These are phyloP conservation scores for Tenthredo scrophulariae DNA, from an alignment of 2,888 invertebrate genomes.

Conservation along the genomic window DNA sequence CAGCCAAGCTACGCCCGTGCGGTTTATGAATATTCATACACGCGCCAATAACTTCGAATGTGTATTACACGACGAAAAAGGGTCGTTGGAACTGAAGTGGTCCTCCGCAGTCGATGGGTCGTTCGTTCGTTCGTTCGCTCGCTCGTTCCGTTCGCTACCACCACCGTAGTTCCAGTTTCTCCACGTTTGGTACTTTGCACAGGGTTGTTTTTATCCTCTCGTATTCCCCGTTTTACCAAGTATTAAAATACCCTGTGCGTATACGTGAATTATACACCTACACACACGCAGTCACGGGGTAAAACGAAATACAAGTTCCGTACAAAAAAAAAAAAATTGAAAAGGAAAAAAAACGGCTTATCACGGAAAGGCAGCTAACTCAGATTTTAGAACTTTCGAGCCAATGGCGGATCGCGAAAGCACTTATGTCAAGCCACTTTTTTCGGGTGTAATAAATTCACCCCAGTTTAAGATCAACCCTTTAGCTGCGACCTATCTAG, in stretches of 20 bases:
- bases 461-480: neutral
- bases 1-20: neutral
- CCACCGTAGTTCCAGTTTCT: neutral
- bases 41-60: constrained; percentile 77
- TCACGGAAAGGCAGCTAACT: neutral
- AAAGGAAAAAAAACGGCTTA: neutral
- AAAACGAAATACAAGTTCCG: neutral
- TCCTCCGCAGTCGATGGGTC: constrained; percentile 60
- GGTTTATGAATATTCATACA: constrained; percentile 75
- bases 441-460: neutral
- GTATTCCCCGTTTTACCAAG: neutral
- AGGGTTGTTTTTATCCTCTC: neutral
- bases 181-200: neutral
- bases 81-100: constrained; percentile 76
- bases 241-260: neutral
- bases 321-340: neutral
- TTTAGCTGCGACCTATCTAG: neutral
- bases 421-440: neutral
- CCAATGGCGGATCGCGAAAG: neutral
- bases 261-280: neutral
- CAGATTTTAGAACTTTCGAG: constrained; percentile 4
- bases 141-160: neutral
- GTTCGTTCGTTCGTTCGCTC: constrained; percentile 57
- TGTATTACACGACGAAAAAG: constrained; percentile 71
- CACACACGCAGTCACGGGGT: neutral